Conservation (phyloP, 2,888 invertebrate species). For the Volucella inanis region DNA sequence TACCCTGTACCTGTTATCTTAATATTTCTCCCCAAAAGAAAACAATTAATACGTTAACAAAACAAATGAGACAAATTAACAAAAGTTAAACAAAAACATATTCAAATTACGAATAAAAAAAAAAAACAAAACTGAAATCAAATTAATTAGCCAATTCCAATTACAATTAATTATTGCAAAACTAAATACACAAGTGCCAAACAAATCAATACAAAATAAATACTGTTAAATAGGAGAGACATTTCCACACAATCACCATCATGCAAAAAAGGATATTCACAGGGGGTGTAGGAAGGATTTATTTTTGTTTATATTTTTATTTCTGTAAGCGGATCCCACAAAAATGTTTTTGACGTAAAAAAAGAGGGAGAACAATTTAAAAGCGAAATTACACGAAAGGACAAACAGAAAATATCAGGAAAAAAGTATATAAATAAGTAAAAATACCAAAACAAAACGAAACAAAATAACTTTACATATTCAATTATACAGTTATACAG, state of each 20-base stretch:
- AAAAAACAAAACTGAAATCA: slow-evolving; percentile 69
- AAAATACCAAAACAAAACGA: slow-evolving; percentile 33
- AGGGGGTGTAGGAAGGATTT: neutral
- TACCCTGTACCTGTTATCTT: slow-evolving; percentile 33
- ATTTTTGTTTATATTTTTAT: slow-evolving; percentile 23
- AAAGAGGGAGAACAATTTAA: slow-evolving; percentile 23
- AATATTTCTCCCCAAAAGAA: slow-evolving; percentile 23
- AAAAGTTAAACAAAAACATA: slow-evolving; percentile 33
- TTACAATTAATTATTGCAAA: slow-evolving; percentile 54
- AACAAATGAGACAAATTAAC: slow-evolving; percentile 40
- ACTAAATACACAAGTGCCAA: slow-evolving; percentile 43
- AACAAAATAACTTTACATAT: slow-evolving; percentile 60
- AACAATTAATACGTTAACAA: slow-evolving; percentile 27
- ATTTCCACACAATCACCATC: slow-evolving; percentile 55
- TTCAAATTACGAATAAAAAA: slow-evolving; percentile 50
- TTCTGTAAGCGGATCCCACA: slow-evolving; percentile 15
- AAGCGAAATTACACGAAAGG: slow-evolving; percentile 52
- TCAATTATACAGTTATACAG: slow-evolving; percentile 56
- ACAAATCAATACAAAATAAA: slow-evolving; percentile 47
- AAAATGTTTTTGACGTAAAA: slow-evolving; percentile 20
- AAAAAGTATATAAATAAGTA: neutral
- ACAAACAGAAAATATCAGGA: slow-evolving; percentile 31
- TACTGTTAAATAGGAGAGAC: slow-evolving; percentile 42
- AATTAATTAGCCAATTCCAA: slow-evolving; percentile 75
- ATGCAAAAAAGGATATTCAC: slow-evolving; percentile 44